Conservation (phyloP, 92 coral and sea anemone genomes). For the Pocillopora grandis region DNA sequence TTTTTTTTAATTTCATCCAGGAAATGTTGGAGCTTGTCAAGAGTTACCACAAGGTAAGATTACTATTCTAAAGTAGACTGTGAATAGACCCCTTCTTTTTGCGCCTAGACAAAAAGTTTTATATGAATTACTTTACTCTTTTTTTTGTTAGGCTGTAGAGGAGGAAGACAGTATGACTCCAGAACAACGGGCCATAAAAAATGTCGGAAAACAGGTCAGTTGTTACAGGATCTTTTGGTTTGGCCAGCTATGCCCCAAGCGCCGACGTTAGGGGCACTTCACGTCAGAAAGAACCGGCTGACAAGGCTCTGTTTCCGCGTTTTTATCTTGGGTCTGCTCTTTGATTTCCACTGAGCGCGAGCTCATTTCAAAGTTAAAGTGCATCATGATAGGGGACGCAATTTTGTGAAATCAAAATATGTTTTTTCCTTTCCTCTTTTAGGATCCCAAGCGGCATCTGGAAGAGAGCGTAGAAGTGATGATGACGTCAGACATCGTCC, state of each 20-base stretch:
- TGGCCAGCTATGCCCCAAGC: too few species aligned
- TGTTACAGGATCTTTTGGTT: background rate
- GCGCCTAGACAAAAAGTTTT: background rate
- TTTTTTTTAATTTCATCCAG: constrained; percentile 33
- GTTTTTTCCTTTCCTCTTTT: background rate
- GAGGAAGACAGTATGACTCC: constrained; percentile 97
- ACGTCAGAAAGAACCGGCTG: too few species aligned
- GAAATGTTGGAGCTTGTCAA: constrained; percentile 96
- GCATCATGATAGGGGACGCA: background rate
- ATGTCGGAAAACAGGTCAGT: constrained; percentile 96
- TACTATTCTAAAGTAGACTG: background rate
- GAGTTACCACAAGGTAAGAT: constrained; percentile 91
- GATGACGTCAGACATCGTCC: constrained; percentile 98
- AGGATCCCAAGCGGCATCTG: constrained; percentile 98
- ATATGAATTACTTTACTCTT: background rate
- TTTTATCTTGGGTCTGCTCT: too few species aligned
- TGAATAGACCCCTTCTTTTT: background rate
- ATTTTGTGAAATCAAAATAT: background rate
- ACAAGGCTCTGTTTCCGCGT: too few species aligned
- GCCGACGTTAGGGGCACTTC: too few species aligned
- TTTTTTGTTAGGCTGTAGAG: constrained; percentile 76
- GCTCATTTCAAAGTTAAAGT: too few species aligned
- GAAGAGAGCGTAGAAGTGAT: constrained; percentile 94
- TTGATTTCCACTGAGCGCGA: too few species aligned
- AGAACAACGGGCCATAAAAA: constrained; percentile 94